Evolutionary conservation across 53 echinoderm and acorn worm genomes (phyloP).

Genomic region (Hippasteria phrygiana): DNA sequence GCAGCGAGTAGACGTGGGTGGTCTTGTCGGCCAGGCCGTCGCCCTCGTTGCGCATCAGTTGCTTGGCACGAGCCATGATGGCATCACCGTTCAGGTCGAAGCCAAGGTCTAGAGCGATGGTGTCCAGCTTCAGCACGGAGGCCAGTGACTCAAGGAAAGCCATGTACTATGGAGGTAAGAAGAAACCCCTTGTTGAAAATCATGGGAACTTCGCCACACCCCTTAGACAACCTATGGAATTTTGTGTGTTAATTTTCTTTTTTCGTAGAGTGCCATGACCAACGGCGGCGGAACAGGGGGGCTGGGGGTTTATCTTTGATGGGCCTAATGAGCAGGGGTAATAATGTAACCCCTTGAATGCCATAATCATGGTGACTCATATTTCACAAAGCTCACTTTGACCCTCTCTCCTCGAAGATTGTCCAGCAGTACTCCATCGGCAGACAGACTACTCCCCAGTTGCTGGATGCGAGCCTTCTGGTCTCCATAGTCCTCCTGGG

Average conservation of each 20-base stretch:
- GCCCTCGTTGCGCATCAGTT: slow-evolving; percentile 85
- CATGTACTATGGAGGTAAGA: slow-evolving; percentile 82
- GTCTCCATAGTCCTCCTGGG: slow-evolving; percentile 70
- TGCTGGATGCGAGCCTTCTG: slow-evolving; percentile 71
- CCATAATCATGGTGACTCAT: too few relatives aligned
- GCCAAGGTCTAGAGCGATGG: slow-evolving; percentile 90
- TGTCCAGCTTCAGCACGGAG: slow-evolving; percentile 87
- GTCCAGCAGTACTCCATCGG: slow-evolving; percentile 84
- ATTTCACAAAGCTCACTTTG: slow-evolving; percentile 71
- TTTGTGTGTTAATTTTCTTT: too few relatives aligned
- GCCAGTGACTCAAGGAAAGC: slow-evolving; percentile 91
- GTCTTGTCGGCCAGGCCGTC: slow-evolving; percentile 87
- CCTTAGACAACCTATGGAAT: too few relatives aligned
- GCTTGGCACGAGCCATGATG: slow-evolving; percentile 89
- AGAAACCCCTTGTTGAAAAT: neutral
- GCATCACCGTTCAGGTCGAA: slow-evolving; percentile 96
- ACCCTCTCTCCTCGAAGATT: slow-evolving; percentile 79
- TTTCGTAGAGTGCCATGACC: too few relatives aligned
- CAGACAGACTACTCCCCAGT: slow-evolving; percentile 77
- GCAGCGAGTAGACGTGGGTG: slow-evolving; percentile 92
- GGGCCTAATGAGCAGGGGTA: too few relatives aligned
- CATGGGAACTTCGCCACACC: too few relatives aligned
- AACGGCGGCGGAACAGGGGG: too few relatives aligned
- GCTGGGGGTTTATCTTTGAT: too few relatives aligned
- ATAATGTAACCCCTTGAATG: too few relatives aligned